Evolutionary conservation across 2,113 vertebrate species (phyloP), one percentile per base, ranked within the genome.

Genomic region (Halichoeres trimaculatus): DNA sequence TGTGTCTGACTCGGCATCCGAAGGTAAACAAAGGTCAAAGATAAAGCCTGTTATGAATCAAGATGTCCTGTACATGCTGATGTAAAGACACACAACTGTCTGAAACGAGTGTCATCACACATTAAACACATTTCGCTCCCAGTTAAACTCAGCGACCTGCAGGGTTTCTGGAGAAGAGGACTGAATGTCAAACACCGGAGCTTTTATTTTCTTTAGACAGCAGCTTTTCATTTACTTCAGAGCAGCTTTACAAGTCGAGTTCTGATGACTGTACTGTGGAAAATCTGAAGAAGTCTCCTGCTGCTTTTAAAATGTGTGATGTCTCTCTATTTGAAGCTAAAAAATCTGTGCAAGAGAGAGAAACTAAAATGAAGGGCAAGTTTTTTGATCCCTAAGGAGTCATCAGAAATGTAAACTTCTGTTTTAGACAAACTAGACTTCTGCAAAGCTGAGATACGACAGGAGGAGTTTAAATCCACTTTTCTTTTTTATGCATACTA

Each of bases 11-110:
- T 72, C 53, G 43, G 60, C 60, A 52, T 36, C 24, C 48, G 16
- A 4, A 67, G 73, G 23, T 48, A 59, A 74, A 76, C 61, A 56
- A 34, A 23, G 74, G 65, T 68, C 65, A 40, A 26, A 72, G 80
- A 75, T 74, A 72, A 67, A 80, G 8, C 13, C 0, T 0, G 8
- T 12, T 35, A 20, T 35, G 47, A 24, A 59, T 70, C 58, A 13
- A 35, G 67, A 72, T 63, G 40, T 10, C 0, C 19, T 10, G n/a
- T 6, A 9, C 23, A 8, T 36, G 36, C 34, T 12, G 3, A 10
- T 45, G 22, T 19, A 34, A 13, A 20, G 41, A 10, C 19, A 30
- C 10, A 13, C 2, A 26, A 9, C 20, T 17, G 1, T 12, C 36
- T 10, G n/a, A 48, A 45, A 24, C 11, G 1, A 51, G 30, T 6